Conservation (phyloP, 2,113 vertebrate genomes). For the Oncorhynchus masou region DNA sequence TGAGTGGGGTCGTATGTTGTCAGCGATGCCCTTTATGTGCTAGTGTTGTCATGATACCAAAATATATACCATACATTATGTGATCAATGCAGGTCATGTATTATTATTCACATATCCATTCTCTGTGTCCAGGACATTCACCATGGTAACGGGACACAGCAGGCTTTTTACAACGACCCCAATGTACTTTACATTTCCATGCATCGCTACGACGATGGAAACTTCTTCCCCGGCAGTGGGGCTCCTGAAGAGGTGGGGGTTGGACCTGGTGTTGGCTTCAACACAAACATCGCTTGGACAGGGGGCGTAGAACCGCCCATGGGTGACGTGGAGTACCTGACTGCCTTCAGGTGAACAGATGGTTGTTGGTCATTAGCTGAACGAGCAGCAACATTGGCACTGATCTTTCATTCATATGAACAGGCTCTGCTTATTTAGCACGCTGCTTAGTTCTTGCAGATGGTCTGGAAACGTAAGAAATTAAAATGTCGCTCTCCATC, state of each 20-base stretch:
- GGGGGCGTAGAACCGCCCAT: conserved; percentile 85
- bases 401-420: neutral
- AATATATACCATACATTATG: too few relatives aligned
- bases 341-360: conserved; percentile 79
- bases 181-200: conserved; percentile 84
- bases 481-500: neutral
- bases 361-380: neutral
- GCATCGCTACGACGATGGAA: conserved; percentile 87
- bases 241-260: conserved; percentile 86
- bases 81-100: too few relatives aligned
- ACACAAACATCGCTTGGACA: conserved; percentile 87
- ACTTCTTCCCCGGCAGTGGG: conserved; percentile 86
- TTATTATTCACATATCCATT: neutral
- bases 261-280: conserved; percentile 82
- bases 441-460: too few relatives aligned
- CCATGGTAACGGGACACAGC: conserved; percentile 85
- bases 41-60: neutral
- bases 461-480: neutral
- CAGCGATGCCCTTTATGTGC: neutral
- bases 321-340: conserved; percentile 85
- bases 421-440: too few relatives aligned
- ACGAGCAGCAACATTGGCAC: neutral
- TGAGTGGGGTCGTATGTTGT: conserved; percentile 32
- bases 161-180: conserved; percentile 84
- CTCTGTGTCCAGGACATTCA: conserved; percentile 78